phyloP scores from a whole-genome alignment of 2,797 vertebrate species.

The Anableps anableps region DNA sequence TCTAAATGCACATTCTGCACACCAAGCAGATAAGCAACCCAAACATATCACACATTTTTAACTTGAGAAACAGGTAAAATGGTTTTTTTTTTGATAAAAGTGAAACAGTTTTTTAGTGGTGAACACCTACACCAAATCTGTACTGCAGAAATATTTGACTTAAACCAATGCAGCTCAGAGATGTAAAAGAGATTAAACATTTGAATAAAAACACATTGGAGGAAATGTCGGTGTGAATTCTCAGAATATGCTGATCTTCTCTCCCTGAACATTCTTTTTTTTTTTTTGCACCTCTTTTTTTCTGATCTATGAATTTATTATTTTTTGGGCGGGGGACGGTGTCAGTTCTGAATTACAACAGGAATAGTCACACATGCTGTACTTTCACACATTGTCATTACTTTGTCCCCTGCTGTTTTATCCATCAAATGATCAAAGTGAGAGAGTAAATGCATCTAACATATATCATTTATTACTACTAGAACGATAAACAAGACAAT shows the following conservation, averaged over 20 bases:
- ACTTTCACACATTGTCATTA: neutral
- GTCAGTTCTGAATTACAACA: neutral
- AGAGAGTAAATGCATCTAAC: neutral
- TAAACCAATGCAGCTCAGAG: neutral
- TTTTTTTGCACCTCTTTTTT: neutral
- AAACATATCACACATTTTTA: constrained; percentile 1
- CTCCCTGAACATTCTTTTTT: neutral
- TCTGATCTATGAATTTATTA: neutral
- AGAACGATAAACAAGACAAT: neutral
- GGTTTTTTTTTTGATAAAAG: neutral
- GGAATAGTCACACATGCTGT: no score
- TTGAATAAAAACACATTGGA: neutral
- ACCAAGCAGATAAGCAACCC: constrained; percentile 2
- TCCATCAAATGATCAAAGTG: neutral
- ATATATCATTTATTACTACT: neutral
- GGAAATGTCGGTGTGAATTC: neutral
- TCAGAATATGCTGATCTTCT: neutral
- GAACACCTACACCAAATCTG: constrained; percentile 16
- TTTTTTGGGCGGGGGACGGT: neutral
- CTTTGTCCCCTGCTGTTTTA: neutral
- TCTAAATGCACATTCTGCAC: constrained; percentile 25
- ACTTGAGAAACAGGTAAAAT: constrained; percentile 16
- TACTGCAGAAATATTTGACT: constrained; percentile 15
- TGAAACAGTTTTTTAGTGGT: constrained; percentile 25
- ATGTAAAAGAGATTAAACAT: neutral